These are phyloP conservation scores for Dasyprocta punctata DNA, from an alignment of 2,113 vertebrate genomes.

Conservation along the genomic window DNA sequence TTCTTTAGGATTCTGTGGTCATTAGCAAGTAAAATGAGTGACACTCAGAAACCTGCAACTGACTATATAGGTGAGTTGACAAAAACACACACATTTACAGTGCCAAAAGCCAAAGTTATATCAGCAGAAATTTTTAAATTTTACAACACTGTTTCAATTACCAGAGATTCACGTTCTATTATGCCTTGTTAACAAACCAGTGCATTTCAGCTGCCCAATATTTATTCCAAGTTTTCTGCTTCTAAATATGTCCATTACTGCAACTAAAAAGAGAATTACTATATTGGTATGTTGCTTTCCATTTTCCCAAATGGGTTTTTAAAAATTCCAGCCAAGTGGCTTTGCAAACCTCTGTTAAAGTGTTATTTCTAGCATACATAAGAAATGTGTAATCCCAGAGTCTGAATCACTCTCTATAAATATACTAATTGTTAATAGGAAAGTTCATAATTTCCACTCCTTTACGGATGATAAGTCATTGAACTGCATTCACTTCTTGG, in stretches of 20 bases:
- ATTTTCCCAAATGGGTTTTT: constrained; percentile 42
- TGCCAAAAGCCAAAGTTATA: background rate
- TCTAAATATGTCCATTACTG: constrained; percentile 5
- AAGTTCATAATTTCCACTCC: background rate
- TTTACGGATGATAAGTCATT: constrained; percentile 45
- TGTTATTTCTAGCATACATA: constrained; percentile 1
- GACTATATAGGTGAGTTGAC: background rate
- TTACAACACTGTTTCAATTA: background rate
- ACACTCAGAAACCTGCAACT: background rate
- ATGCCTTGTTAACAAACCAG: background rate
- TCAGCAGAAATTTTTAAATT: constrained; percentile 2
- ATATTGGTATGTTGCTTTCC: background rate
- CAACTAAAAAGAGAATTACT: constrained; percentile 35
- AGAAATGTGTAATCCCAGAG: background rate
- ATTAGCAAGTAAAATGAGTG: constrained; percentile 47
- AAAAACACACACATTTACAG: constrained; percentile 22
- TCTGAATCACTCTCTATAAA: background rate
- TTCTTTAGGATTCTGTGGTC: constrained; percentile 30
- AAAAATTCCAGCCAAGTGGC: constrained; percentile 5
- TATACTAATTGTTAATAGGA: constrained; percentile 20
- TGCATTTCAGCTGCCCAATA: constrained; percentile 2
- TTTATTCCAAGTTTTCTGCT: constrained; percentile 31
- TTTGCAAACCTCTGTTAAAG: constrained; percentile 34
- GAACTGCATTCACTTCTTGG: constrained; percentile 30
- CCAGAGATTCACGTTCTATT: background rate